These are phyloP conservation scores for Tiphia femorata DNA, from an alignment of 2,888 invertebrate genomes.

Conservation along the genomic window DNA sequence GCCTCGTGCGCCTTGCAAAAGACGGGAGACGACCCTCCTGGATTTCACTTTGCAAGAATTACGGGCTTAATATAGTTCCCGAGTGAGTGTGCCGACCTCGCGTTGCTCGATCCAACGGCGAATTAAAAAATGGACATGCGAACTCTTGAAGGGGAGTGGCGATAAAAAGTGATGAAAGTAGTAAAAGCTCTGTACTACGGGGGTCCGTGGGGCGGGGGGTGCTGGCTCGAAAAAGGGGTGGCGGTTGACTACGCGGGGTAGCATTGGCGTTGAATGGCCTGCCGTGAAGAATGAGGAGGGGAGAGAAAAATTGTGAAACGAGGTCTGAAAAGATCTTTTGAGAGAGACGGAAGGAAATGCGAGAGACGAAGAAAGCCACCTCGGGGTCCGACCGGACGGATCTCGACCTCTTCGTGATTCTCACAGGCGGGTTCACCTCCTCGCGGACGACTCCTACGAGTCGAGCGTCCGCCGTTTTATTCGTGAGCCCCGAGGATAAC, in stretches of 20 bases:
- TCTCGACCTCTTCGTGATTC: slow-evolving; percentile 21
- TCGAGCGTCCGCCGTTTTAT: too few species aligned
- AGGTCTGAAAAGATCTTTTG: slow-evolving; percentile 38
- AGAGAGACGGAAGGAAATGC: slow-evolving; percentile 24
- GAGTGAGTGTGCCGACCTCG: slow-evolving; percentile 42
- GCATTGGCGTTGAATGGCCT: slow-evolving; percentile 25
- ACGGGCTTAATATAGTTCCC: slow-evolving; percentile 61
- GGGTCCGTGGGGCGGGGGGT: slow-evolving; percentile 7
- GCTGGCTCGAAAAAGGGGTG: slow-evolving; percentile 1
- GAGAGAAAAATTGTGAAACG: slow-evolving; percentile 17
- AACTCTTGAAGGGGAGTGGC: slow-evolving; percentile 57
- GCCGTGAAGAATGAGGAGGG: slow-evolving; percentile 18
- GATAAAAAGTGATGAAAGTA: slow-evolving; percentile 65
- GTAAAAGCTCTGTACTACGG: slow-evolving; percentile 49
- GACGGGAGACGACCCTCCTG: slow-evolving; percentile 45
- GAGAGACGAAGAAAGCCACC: slow-evolving; percentile 34
- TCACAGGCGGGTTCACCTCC: too few species aligned
- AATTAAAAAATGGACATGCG: slow-evolving; percentile 62
- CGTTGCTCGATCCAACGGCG: slow-evolving; percentile 53
- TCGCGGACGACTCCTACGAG: too few species aligned
- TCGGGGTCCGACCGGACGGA: slow-evolving; percentile 41
- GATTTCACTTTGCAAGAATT: slow-evolving; percentile 63
- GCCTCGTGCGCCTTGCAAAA: slow-evolving; percentile 26
- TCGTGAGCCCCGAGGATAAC: too few species aligned
- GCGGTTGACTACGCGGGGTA: slow-evolving; percentile 24